Evolutionary conservation across 2,797 vertebrate species (phyloP), one percentile per base, ranked within the genome.

Genomic region (Buceros bicornis): DNA sequence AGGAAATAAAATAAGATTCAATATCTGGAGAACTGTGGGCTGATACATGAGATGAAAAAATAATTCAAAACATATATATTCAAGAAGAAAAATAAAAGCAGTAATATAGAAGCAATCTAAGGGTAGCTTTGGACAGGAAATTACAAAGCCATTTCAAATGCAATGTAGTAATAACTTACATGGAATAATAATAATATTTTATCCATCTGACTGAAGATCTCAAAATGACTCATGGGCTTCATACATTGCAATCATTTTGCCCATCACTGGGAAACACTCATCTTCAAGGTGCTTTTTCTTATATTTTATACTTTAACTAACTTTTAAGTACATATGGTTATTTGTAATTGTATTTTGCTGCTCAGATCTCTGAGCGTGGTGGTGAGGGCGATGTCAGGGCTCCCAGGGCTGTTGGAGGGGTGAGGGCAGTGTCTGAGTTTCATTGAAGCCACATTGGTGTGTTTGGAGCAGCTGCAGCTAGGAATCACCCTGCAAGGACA

Each of bases 1-100:
- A 95, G 93, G 96, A 96, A 96, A 90, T 95, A 91, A 90, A 94
- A 89, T 82, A 62, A 86, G 92, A 95, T 94, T 90, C 25, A 90
- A 25, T 40, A 40, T 94, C 80, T 94, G 84, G 62, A 89, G 51
- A 93, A 76, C 42, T 43, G 43, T 66, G 18, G 21, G 13, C 51
- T 82, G 82, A 87, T 91, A 25, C 14, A 74, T 64, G 51, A 89
- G 82, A 95, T 93, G 87, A 83, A 95, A 96, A 95, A 96, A 78
- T 82, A 96, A 95, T 90, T 94, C 42, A 90, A 94, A 97, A 89
- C 85, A 97, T 71, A 92, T 93, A 96, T 81, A 84, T 94, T 81
- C 74, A 76, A 64, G 37, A 93, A 91, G 28, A 76, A 92, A 87
- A 86, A 84, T 3, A 78, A 95, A 93, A 80, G 10, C 7, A 33